phyloP scores from a whole-genome alignment of 2,888 invertebrate species.

The Drosophila vallismaia region DNA sequence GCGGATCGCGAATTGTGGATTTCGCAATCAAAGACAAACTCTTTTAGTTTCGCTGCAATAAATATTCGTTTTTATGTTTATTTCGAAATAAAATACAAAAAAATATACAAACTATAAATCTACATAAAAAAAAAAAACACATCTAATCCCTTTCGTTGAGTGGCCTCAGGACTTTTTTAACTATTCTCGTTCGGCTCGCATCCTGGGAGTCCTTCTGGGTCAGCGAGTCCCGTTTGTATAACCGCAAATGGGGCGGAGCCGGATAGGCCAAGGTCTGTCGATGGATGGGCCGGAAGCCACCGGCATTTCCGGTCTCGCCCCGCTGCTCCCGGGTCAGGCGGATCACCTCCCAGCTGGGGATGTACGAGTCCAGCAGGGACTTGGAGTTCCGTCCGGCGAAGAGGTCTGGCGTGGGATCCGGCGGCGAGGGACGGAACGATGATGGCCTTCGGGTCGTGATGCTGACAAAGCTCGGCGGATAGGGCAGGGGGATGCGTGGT shows the following conservation, averaged over 20 bases:
- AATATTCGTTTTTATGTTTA: slow-evolving; percentile 31
- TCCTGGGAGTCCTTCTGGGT: slow-evolving; percentile 11
- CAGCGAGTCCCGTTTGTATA: slow-evolving; percentile 59
- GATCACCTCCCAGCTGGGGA: slow-evolving; percentile 85
- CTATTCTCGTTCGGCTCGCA: slow-evolving; percentile 32
- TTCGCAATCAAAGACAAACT: slow-evolving; percentile 6
- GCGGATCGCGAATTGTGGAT: background rate
- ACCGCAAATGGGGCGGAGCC: slow-evolving; percentile 47
- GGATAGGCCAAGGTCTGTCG: slow-evolving; percentile 62
- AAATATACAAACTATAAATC: background rate
- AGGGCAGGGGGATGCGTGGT: slow-evolving; percentile 69
- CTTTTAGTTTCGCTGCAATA: slow-evolving; percentile 23
- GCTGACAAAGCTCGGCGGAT: slow-evolving; percentile 81
- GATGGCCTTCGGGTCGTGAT: slow-evolving; percentile 70
- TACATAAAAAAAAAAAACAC: background rate
- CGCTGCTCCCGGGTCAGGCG: slow-evolving; percentile 68
- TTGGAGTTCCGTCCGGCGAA: slow-evolving; percentile 82
- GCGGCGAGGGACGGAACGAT: slow-evolving; percentile 57
- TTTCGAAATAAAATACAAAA: slow-evolving; percentile 5
- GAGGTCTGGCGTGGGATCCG: slow-evolving; percentile 73
- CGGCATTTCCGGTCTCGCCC: background rate
- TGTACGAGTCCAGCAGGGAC: slow-evolving; percentile 86
- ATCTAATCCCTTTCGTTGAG: background rate
- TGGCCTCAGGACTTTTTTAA: slow-evolving; percentile 60
- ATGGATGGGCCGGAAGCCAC: slow-evolving; percentile 35